A percentile compares a stretch with the other conserved stretches of the same genome.
These are phyloP conservation scores for Amblyopsis rosae DNA, from an alignment of 2,113 vertebrate species.

Conservation along the genomic window DNA sequence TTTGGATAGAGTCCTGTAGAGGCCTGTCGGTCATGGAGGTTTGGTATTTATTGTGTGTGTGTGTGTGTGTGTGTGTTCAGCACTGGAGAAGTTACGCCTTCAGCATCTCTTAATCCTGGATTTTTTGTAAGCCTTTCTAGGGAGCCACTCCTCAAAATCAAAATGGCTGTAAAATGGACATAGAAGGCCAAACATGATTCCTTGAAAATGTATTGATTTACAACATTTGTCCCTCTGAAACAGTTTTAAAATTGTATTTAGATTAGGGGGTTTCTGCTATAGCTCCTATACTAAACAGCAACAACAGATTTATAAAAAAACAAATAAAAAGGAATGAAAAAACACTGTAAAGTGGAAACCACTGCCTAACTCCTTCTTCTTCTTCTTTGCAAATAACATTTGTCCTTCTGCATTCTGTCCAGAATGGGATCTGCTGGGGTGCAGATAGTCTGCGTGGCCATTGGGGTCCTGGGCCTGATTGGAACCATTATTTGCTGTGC, in stretches of 20 bases:
- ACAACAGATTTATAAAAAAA: background rate
- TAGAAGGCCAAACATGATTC: background rate
- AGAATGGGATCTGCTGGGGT: conserved; percentile 74
- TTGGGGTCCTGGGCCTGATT: conserved; percentile 73
- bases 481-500: conserved; percentile 70
- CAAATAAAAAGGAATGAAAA: background rate
- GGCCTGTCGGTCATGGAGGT: conserved; percentile 23
- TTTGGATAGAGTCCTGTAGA: conserved; percentile 36
- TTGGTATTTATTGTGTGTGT: conserved; percentile 3
- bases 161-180: background rate
- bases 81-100: background rate
- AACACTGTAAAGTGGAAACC: too few species aligned
- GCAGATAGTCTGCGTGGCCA: conserved; percentile 72
- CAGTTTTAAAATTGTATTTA: too few species aligned
- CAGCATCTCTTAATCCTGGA: background rate
- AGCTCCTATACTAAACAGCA: too few species aligned
- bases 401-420: conserved; percentile 5
- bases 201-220: too few species aligned
- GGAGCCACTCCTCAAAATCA: background rate
- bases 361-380: too few species aligned
- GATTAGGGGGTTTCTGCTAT: too few species aligned
- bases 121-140: too few species aligned
- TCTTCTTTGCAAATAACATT: background rate
- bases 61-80: background rate
- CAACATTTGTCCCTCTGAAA: too few species aligned